Conservation (phyloP, 2,113 vertebrate species). For the Bufo bufo region DNA sequence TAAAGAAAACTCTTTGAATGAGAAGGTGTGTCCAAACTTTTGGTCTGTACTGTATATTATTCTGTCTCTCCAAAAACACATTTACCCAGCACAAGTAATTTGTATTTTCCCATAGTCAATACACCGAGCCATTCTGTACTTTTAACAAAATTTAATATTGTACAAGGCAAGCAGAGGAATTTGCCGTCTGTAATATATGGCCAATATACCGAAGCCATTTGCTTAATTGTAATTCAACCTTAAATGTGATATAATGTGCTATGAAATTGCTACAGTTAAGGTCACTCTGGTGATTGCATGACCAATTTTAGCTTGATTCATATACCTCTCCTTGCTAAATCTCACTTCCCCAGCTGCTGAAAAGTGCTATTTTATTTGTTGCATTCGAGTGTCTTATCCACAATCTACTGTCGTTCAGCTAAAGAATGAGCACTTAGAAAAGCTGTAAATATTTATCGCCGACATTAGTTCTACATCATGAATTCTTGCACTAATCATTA, state of each 20-base stretch:
- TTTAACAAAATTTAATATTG: conserved; percentile 20
- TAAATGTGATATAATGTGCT: conserved; percentile 49
- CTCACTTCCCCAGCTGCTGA: conserved; percentile 28
- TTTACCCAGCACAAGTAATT: background rate
- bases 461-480: conserved; percentile 57
- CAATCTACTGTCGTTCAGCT: conserved; percentile 28
- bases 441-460: conserved; percentile 55
- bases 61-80: background rate
- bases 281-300: conserved; percentile 44
- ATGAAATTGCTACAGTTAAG: conserved; percentile 52
- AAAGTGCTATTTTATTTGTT: conserved; percentile 43
- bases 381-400: conserved; percentile 12
- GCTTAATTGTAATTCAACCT: conserved; percentile 48
- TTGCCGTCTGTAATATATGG: conserved; percentile 25
- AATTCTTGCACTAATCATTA: conserved; percentile 52
- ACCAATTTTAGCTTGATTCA: conserved; percentile 51
- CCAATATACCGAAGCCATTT: conserved; percentile 45
- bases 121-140: background rate
- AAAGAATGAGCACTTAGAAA: conserved; percentile 51
- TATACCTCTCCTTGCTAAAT: conserved; percentile 32
- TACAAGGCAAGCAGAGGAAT: conserved; percentile 11
- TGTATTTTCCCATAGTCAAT: conserved; percentile 10
- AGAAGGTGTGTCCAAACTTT: no score
- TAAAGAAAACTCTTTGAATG: no score
- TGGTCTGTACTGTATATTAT: no score